Conservation (phyloP, 2,888 invertebrate species). For the Miltochrista miniata region DNA sequence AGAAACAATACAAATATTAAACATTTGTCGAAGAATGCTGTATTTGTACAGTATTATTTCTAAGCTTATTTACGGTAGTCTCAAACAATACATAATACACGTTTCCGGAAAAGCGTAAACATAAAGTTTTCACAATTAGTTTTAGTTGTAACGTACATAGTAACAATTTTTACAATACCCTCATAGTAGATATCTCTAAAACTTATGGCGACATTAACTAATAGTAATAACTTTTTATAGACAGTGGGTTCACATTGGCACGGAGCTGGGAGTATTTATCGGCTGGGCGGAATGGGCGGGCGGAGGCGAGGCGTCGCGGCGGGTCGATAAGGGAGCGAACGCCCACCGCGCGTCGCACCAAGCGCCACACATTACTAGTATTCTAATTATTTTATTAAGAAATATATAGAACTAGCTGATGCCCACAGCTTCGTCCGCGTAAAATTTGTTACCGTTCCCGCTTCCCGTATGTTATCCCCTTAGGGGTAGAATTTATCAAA, state of each 20-base stretch:
- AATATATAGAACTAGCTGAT: no score
- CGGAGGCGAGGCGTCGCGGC: conserved; percentile 60
- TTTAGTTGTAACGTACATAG: conserved; percentile 28
- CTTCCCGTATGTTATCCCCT: no score
- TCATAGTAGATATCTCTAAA: conserved; percentile 43
- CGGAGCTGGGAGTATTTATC: conserved; percentile 51
- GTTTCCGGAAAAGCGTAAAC: background rate
- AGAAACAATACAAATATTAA: background rate
- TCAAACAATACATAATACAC: conserved; percentile 1
- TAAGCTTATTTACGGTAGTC: background rate
- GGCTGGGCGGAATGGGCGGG: conserved; percentile 56
- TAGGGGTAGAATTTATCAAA: no score
- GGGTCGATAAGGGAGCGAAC: conserved; percentile 61
- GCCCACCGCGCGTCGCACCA: conserved; percentile 37
- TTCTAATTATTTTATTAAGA: no score
- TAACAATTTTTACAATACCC: conserved; percentile 33
- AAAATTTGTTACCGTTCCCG: no score
- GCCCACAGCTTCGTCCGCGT: no score
- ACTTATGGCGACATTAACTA: conserved; percentile 66
- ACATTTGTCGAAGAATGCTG: background rate
- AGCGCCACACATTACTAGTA: conserved; percentile 28
- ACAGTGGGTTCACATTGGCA: conserved; percentile 58
- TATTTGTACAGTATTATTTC: background rate
- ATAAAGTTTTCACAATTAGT: conserved; percentile 7
- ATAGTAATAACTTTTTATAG: conserved; percentile 75